A percentile compares a stretch with the other conserved stretches of the same genome.
Conservation (phyloP, 2,113 vertebrate species). For the Tyto alba region DNA sequence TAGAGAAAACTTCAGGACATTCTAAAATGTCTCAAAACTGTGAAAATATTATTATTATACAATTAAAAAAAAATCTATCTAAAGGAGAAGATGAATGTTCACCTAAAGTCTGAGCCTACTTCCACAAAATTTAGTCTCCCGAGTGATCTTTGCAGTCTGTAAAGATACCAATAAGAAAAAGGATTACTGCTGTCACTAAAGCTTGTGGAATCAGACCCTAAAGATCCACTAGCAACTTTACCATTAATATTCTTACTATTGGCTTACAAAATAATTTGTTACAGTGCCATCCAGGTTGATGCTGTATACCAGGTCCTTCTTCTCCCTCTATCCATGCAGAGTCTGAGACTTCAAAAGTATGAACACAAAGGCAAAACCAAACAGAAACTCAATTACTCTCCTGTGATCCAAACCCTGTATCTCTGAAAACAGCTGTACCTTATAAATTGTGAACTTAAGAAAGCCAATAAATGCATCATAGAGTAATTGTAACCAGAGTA, state of each 20-base stretch:
- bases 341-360: background rate
- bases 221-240: background rate
- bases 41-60: background rate
- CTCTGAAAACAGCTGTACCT: background rate
- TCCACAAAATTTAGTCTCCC: background rate
- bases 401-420: fast-evolving
- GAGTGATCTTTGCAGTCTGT: background rate
- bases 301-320: background rate
- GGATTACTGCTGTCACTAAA: background rate
- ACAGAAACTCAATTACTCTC: background rate
- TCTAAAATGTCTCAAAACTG: background rate
- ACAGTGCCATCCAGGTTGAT: background rate
- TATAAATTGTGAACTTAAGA: background rate
- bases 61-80: background rate
- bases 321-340: background rate
- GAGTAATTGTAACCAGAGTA: background rate
- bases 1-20: background rate
- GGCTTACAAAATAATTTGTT: background rate
- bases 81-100: background rate
- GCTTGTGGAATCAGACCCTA: background rate
- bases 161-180: background rate
- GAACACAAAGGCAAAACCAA: background rate
- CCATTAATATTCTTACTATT: background rate
- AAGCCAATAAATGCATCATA: background rate
- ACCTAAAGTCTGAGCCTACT: background rate